Conservation (phyloP, 2,113 vertebrate species). For the Fukomys damarensis region DNA sequence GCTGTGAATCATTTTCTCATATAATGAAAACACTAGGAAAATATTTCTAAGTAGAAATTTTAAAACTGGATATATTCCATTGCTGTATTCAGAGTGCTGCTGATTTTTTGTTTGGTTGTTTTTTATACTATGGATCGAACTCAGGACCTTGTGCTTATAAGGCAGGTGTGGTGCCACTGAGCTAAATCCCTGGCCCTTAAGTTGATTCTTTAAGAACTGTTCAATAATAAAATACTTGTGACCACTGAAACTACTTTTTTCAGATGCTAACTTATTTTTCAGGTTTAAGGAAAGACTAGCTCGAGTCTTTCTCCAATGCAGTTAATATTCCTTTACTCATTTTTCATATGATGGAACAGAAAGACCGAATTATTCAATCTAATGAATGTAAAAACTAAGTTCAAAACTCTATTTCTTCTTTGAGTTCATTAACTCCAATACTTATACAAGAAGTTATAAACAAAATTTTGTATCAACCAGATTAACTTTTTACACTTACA, state of each 20-base stretch:
- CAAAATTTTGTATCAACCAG: neutral
- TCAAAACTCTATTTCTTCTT: constrained; percentile 26
- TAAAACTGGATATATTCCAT: neutral
- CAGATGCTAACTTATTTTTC: constrained; percentile 7
- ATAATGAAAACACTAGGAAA: neutral
- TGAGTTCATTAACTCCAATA: too few species aligned
- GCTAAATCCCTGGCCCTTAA: neutral
- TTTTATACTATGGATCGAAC: too few species aligned
- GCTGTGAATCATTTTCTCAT: constrained; percentile 7
- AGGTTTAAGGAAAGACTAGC: constrained; percentile 30
- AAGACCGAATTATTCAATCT: neutral
- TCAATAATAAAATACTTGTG: neutral
- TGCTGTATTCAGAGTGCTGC: neutral
- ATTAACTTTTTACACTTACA: neutral
- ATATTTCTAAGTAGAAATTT: neutral
- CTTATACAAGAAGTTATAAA: too few species aligned
- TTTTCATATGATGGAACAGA: neutral
- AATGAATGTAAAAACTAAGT: neutral
- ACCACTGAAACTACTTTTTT: constrained; percentile 22
- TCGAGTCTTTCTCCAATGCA: neutral
- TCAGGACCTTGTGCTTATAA: too few species aligned
- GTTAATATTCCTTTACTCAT: neutral
- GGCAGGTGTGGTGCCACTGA: too few species aligned
- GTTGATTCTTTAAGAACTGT: constrained; percentile 14
- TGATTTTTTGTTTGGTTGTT: too few species aligned